Conservation (phyloP, 2,888 invertebrate species). For the Lithophane leautieri region DNA sequence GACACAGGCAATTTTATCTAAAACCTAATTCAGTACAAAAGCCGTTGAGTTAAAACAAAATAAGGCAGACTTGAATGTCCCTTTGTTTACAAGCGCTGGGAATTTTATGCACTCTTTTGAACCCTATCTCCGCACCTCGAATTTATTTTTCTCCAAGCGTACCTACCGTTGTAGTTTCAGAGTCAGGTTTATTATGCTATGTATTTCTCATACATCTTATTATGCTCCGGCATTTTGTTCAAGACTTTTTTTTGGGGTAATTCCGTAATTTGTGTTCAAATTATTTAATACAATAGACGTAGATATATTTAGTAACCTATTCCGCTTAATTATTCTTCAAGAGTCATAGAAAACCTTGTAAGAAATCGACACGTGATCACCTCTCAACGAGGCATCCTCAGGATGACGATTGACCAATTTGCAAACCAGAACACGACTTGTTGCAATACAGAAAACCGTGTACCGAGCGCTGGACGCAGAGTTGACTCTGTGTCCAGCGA, state of each 20-base stretch:
- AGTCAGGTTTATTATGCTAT: conserved; percentile 40
- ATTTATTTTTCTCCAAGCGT: conserved; percentile 60
- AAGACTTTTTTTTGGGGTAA: conserved; percentile 33
- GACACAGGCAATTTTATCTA: conserved; percentile 49
- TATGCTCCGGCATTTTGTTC: conserved; percentile 39
- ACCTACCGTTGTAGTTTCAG: conserved; percentile 42
- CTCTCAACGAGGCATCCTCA: too few relatives aligned
- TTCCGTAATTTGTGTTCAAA: conserved; percentile 28
- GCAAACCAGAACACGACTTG: too few relatives aligned
- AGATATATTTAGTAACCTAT: too few relatives aligned
- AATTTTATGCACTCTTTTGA: conserved; percentile 76
- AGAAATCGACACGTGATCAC: too few relatives aligned
- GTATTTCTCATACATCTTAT: conserved; percentile 44
- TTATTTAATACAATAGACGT: too few relatives aligned
- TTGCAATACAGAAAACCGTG: too few relatives aligned
- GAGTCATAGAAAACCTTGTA: too few relatives aligned
- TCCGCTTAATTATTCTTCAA: too few relatives aligned
- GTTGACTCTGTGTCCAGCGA: too few relatives aligned
- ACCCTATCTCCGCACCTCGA: conserved; percentile 60
- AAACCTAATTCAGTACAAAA: conserved; percentile 62
- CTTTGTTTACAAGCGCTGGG: conserved; percentile 68
- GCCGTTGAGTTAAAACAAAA: conserved; percentile 59
- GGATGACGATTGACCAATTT: too few relatives aligned
- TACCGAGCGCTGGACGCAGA: too few relatives aligned
- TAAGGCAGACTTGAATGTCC: conserved; percentile 60